Evolutionary conservation across 2,113 vertebrate genomes (phyloP).

Genomic region (Sinocyclocheilus anshuiensis): DNA sequence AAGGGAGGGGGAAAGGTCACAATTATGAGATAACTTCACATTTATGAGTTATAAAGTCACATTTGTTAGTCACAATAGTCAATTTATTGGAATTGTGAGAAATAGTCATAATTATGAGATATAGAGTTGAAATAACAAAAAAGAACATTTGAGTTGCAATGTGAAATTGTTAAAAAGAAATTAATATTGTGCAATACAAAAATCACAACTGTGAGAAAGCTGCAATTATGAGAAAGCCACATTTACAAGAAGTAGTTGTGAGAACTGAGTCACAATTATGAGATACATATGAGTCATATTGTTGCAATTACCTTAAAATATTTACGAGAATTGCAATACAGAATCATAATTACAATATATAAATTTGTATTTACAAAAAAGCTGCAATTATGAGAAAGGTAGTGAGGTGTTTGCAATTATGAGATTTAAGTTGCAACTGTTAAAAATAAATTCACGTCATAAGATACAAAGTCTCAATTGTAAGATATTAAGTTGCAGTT

Average conservation of each 20-base stretch:
- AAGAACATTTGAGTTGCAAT: not conserved
- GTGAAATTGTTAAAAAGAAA: not conserved
- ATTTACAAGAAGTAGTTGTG: not conserved
- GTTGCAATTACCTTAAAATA: not conserved
- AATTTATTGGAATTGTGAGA: too few relatives aligned
- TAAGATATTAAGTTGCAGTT: not conserved
- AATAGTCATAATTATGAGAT: too few relatives aligned
- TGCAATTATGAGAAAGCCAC: not conserved
- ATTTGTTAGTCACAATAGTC: too few relatives aligned
- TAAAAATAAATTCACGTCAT: not conserved
- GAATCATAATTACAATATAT: not conserved
- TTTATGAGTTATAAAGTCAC: too few relatives aligned
- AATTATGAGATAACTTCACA: too few relatives aligned
- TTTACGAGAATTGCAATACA: not conserved
- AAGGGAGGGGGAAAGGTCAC: not conserved
- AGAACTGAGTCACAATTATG: not conserved
- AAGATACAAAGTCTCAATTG: not conserved
- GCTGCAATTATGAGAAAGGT: not conserved
- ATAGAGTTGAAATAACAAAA: conserved; percentile 34
- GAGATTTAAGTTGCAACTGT: not conserved
- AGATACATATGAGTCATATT: not conserved
- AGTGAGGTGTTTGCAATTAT: not conserved
- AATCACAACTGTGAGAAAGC: not conserved
- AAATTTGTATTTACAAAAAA: not conserved
- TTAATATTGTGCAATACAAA: not conserved